A percentile compares a stretch with the other conserved stretches of the same genome.
These are phyloP conservation scores for Lacanobia wlatinum DNA, from an alignment of 2,888 invertebrate species.

Conservation along the genomic window DNA sequence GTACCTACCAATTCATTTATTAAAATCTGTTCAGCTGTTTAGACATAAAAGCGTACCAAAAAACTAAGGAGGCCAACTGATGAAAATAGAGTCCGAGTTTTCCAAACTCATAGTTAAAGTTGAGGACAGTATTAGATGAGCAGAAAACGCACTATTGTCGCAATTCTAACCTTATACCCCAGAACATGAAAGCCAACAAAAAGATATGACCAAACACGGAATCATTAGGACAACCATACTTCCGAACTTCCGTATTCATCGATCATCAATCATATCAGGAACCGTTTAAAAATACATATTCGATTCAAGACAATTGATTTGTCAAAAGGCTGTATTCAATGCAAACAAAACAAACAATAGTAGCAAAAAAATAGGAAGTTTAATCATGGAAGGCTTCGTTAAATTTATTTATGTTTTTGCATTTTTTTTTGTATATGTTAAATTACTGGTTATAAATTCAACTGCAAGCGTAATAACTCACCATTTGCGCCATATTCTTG, in stretches of 20 bases:
- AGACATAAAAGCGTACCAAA: too few relatives aligned
- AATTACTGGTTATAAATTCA: background rate
- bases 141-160: background rate
- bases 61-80: too few relatives aligned
- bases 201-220: slow-evolving; percentile 40
- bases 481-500: too few relatives aligned
- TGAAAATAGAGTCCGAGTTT: too few relatives aligned
- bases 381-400: background rate
- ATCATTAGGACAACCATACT: slow-evolving; percentile 34
- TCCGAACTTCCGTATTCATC: slow-evolving; percentile 42
- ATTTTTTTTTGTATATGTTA: background rate
- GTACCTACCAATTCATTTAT: too few relatives aligned
- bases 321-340: slow-evolving; percentile 43
- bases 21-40: too few relatives aligned
- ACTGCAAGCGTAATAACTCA: too few relatives aligned
- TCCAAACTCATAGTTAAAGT: too few relatives aligned
- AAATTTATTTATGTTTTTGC: background rate
- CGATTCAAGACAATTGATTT: slow-evolving; percentile 40
- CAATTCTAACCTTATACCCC: background rate
- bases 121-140: too few relatives aligned
- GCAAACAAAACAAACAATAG: slow-evolving; percentile 23
- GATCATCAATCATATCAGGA: slow-evolving; percentile 32
- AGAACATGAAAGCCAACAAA: background rate
- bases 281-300: slow-evolving; percentile 38
- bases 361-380: slow-evolving; percentile 34